A percentile compares a stretch with the other conserved stretches of the same genome.
These are phyloP conservation scores for Dolomedes plantarius DNA, from an alignment of 2,888 invertebrate genomes.

Conservation along the genomic window DNA sequence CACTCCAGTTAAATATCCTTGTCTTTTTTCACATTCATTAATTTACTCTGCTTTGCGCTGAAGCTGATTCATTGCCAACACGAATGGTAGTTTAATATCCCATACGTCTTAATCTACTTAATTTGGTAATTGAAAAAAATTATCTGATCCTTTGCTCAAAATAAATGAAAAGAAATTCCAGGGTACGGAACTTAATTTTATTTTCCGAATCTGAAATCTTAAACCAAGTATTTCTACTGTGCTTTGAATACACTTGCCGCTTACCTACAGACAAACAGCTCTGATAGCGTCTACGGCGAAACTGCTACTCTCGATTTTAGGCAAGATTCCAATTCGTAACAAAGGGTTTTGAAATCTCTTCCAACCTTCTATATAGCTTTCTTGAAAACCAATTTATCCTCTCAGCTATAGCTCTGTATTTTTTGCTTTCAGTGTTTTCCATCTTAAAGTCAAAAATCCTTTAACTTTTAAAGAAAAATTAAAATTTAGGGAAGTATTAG, in stretches of 20 bases:
- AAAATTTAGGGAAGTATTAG: too few species aligned
- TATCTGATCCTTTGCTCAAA: neutral
- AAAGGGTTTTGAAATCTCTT: slow-evolving; percentile 40
- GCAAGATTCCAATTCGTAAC: slow-evolving; percentile 58
- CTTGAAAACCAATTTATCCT: neutral
- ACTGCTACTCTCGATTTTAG: slow-evolving; percentile 46
- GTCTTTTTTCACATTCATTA: neutral
- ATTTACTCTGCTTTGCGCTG: neutral
- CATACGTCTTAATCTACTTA: slow-evolving; percentile 19
- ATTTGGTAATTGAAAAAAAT: slow-evolving; percentile 8
- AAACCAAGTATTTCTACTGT: slow-evolving; percentile 30
- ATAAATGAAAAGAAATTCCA: slow-evolving; percentile 7
- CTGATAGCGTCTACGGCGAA: slow-evolving; percentile 54
- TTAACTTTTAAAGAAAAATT: too few species aligned
- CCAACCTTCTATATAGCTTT: neutral
- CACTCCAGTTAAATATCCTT: too few species aligned
- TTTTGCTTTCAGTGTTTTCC: neutral
- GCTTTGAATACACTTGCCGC: slow-evolving; percentile 32
- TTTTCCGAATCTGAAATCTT: slow-evolving; percentile 39
- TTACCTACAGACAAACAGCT: slow-evolving; percentile 38
- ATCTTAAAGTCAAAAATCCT: too few species aligned
- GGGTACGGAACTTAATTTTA: slow-evolving; percentile 16
- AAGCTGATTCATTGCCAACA: slow-evolving; percentile 9
- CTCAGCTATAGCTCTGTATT: neutral
- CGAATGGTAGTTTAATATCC: neutral